Evolutionary conservation across 1,140 invertebrate species (phyloP).

Genomic region (Prorops nasuta): DNA sequence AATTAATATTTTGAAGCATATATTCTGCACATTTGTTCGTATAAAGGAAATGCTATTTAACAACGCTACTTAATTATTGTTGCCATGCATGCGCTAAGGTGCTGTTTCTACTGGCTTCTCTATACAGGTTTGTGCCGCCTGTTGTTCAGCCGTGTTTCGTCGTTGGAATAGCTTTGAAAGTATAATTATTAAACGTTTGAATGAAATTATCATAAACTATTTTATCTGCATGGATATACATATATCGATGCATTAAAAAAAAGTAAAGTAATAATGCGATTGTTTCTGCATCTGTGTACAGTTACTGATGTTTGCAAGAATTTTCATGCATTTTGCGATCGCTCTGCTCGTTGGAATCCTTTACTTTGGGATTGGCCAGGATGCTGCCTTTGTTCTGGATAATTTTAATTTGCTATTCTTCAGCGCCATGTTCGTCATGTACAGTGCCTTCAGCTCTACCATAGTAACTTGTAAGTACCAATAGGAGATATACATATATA

Average conservation of each 20-base stretch:
- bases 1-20: too few relatives aligned
- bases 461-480: constrained; percentile 80
- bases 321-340: constrained; percentile 73
- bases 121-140: too few relatives aligned
- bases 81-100: too few relatives aligned
- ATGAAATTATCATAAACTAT: neutral
- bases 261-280: constrained; percentile 25
- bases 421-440: constrained; percentile 82
- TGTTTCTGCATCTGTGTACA: constrained; percentile 43
- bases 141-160: too few relatives aligned
- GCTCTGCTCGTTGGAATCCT: constrained; percentile 77
- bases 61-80: too few relatives aligned
- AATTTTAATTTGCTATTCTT: constrained; percentile 81
- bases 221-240: neutral
- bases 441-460: constrained; percentile 82
- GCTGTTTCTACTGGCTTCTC: too few relatives aligned
- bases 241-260: neutral
- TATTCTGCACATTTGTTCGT: too few relatives aligned
- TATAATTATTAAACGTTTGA: neutral
- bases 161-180: too few relatives aligned
- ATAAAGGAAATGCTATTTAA: too few relatives aligned
- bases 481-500: neutral
- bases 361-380: constrained; percentile 78
- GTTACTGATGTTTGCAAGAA: constrained; percentile 72
- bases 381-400: constrained; percentile 70